These are phyloP conservation scores for Macrosteles quadrilineatus DNA, from an alignment of 1,140 invertebrate species.

Conservation along the genomic window DNA sequence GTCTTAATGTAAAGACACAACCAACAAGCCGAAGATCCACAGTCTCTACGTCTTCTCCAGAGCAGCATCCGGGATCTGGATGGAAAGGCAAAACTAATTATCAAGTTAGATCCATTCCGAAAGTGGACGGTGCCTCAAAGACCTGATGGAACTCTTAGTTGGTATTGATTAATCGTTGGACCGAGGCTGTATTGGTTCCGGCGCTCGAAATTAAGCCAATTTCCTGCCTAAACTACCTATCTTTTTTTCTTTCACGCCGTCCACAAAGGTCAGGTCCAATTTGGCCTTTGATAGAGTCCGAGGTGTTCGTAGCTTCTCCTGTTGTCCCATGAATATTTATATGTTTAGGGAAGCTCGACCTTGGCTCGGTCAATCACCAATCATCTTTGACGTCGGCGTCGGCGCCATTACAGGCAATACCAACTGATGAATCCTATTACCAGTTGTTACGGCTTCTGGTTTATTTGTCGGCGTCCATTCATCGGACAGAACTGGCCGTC, in stretches of 20 bases:
- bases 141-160: background rate
- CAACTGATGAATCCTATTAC: too few species aligned
- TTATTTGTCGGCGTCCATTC: too few species aligned
- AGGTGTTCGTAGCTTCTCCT: background rate
- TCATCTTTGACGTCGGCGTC: too few species aligned
- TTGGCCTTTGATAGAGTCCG: background rate
- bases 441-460: too few species aligned
- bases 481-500: too few species aligned
- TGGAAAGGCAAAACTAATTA: too few species aligned
- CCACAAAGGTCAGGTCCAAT: constrained; percentile 6
- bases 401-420: too few species aligned
- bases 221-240: constrained; percentile 21
- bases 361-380: too few species aligned
- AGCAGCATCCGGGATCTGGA: too few species aligned
- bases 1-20: too few species aligned
- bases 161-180: constrained; percentile 8
- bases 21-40: too few species aligned
- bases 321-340: constrained; percentile 4
- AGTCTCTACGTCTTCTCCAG: too few species aligned
- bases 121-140: constrained; percentile 5
- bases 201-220: constrained; percentile 22
- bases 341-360: constrained; percentile 1
- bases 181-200: constrained; percentile 9
- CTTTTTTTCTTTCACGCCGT: constrained; percentile 14
- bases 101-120: background rate